Base-by-base conservation (phyloP, 2,888 invertebrate species). In the Epirrhoe alternata region DNA sequence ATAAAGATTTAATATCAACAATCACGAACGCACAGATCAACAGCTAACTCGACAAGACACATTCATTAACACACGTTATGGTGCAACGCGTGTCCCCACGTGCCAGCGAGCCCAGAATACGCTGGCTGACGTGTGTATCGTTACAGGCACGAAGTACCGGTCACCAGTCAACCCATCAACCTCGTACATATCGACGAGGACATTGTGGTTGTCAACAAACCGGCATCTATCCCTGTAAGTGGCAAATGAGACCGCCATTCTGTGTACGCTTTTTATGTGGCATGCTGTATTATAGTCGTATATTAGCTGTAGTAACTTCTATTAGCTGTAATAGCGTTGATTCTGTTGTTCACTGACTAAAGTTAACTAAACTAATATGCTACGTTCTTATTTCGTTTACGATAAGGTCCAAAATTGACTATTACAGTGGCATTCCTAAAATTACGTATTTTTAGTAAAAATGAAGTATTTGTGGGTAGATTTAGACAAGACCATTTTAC, bases 141-240 rank as follows among this genome's bases (percentile, higher is more conserved):
- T 93, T 93, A 90, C 97, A 98, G 98, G 96, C 99, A 99, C 96
- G 99, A 99, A 96, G 98, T 98, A 94, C 98, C 99, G 89, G 99
- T 99, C 94, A 97, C 98, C 94, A 97, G 97, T 94, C 97, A 97
- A 95, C 97, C 97, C 94, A 97, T 99, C 95, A 97, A 97, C 95
- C 97, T 99, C 94, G 97, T 99, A 90, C 97, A 97, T 95, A 97
- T 99, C 96, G 98, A 98, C 95, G 98, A 99, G 94, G 98, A 99
- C 95, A 96, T 99, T 95, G 97, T 99, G 94, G 99, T 99, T 94
- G 98, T 99, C 94, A 98, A 99, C 96, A 99, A 99, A 96, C 99
- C 99, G 92, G 97, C 98, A 94, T 99, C 99, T 94, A 98, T 99
- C 95, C 99, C 99, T 94, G 98, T 99, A 97, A 98, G 97, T 97